phyloP scores from a whole-genome alignment of 1,140 invertebrate genomes.

The Sarcophaga peregrina region DNA sequence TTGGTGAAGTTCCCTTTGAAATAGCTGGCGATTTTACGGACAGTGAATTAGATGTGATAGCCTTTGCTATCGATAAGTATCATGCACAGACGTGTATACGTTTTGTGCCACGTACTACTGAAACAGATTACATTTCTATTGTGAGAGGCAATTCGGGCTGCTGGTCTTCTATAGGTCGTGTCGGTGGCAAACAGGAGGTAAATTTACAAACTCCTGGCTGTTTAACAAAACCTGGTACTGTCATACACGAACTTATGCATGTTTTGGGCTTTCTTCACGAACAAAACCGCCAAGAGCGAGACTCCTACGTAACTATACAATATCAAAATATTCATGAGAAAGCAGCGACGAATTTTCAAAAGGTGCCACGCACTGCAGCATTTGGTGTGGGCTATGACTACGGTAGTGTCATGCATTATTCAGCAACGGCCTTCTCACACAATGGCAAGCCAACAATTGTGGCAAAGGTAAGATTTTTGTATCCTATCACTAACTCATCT shows the following conservation, averaged over 20 bases:
- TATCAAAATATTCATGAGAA: slow-evolving; percentile 70
- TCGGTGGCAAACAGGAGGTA: slow-evolving; percentile 75
- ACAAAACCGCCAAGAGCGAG: slow-evolving; percentile 85
- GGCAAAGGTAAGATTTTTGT: slow-evolving; percentile 70
- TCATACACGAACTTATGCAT: slow-evolving; percentile 89
- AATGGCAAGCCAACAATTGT: slow-evolving; percentile 79
- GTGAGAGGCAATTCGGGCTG: slow-evolving; percentile 78
- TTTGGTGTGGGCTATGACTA: slow-evolving; percentile 82
- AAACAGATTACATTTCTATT: slow-evolving; percentile 77
- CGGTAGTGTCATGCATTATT: slow-evolving; percentile 88
- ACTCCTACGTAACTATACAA: slow-evolving; percentile 77
- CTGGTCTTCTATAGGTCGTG: slow-evolving; percentile 81
- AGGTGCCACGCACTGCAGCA: slow-evolving; percentile 71
- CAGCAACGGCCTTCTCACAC: slow-evolving; percentile 78
- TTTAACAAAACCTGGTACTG: slow-evolving; percentile 77
- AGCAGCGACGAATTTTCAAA: slow-evolving; percentile 78
- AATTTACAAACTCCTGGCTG: slow-evolving; percentile 82
- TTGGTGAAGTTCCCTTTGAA: slow-evolving; percentile 77
- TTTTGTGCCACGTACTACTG: slow-evolving; percentile 73
- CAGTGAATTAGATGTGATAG: slow-evolving; percentile 68
- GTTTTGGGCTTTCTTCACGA: slow-evolving; percentile 88
- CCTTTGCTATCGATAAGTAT: slow-evolving; percentile 75
- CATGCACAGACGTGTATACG: slow-evolving; percentile 80
- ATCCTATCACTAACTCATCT: neutral
- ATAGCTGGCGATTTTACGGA: slow-evolving; percentile 72